Base-by-base conservation (phyloP, 2,888 invertebrate genomes). In the Copidosoma aretas region DNA sequence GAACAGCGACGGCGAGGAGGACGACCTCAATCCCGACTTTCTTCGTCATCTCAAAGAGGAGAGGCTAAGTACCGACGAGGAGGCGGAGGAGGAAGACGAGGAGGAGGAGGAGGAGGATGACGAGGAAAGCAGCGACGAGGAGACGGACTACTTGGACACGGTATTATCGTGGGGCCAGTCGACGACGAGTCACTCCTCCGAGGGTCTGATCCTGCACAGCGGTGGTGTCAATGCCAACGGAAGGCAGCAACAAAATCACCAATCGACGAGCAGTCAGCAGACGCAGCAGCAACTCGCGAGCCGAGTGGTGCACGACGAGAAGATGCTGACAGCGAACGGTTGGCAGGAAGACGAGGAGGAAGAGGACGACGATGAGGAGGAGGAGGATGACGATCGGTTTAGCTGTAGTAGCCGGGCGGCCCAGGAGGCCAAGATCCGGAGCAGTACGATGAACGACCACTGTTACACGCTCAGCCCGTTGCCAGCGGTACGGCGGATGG, bases 391-490 rank as follows among this genome's bases (percentile, higher is more conserved):
- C 12, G 53, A 67, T 51, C 46, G 10, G 52, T 25, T 25, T 17
- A 54, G 10, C 32, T n/a, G n/a, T n/a, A 64, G 52, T 1, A 32
- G 25, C n/a, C 57, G 67, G 74, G 53, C 59, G 62, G 71, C 22
- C 68, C 71, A 78, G 72, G 78, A 78, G 70, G 74, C 76, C 43
- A 76, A 75, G 52, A 75, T 77, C 71, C 78, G 77, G 70, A 79
- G 78, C 68, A 78, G 81, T 32, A 22, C 19, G 17, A 71, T 71
- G 71, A 84, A 83, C 74, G 93, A 87, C 86, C 93, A 87, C 86
- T 91, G 89, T 85, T 93, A 93, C 75, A 88, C 84, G 65, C 75
- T 81, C 5, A 80, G 80, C 67, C 79, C 32, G 32, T 32, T 32
- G 32, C 32, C 32, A 3, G 32, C 32, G 32, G 32, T 32, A 8